These are phyloP conservation scores for Bubo blakistoni DNA, from an alignment of 2,113 vertebrate species.

Conservation along the genomic window DNA sequence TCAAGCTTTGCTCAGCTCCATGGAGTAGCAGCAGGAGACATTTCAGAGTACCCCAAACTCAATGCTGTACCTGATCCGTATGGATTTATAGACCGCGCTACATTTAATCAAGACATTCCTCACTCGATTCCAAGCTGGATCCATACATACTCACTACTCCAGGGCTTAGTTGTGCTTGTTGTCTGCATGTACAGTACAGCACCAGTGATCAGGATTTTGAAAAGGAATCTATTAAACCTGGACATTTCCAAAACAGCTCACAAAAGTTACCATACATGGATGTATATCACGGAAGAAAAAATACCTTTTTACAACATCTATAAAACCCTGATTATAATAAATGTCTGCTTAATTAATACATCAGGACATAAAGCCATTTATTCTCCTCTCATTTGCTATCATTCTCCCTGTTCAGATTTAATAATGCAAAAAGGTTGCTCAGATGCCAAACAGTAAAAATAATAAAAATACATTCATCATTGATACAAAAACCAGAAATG, in stretches of 20 bases:
- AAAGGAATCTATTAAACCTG: not conserved
- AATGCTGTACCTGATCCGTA: not conserved
- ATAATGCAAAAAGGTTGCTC: slow-evolving; percentile 78
- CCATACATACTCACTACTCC: not conserved
- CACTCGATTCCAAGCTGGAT: not conserved
- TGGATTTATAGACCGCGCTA: not conserved
- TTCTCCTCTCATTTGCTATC: slow-evolving; percentile 76
- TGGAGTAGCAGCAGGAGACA: not conserved
- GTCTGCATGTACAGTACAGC: not conserved
- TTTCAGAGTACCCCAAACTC: not conserved
- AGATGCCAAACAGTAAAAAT: slow-evolving; percentile 73
- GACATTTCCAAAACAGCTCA: slow-evolving; percentile 3
- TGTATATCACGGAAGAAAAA: slow-evolving; percentile 51
- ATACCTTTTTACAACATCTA: slow-evolving; percentile 73
- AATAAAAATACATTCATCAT: slow-evolving; percentile 76
- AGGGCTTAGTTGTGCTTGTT: not conserved
- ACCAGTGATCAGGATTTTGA: not conserved
- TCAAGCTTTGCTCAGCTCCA: not conserved
- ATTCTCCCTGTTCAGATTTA: slow-evolving; percentile 73
- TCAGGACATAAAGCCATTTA: slow-evolving; percentile 76
- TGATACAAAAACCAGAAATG: slow-evolving; percentile 59
- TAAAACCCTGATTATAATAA: slow-evolving; percentile 78
- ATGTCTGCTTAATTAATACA: slow-evolving; percentile 81
- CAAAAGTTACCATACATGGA: slow-evolving; percentile 21
- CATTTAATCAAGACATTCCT: not conserved